Evolutionary conservation across 2,113 vertebrate species (phyloP), one percentile per base, ranked within the genome.

Genomic region (Chaetorhynchus papuensis): DNA sequence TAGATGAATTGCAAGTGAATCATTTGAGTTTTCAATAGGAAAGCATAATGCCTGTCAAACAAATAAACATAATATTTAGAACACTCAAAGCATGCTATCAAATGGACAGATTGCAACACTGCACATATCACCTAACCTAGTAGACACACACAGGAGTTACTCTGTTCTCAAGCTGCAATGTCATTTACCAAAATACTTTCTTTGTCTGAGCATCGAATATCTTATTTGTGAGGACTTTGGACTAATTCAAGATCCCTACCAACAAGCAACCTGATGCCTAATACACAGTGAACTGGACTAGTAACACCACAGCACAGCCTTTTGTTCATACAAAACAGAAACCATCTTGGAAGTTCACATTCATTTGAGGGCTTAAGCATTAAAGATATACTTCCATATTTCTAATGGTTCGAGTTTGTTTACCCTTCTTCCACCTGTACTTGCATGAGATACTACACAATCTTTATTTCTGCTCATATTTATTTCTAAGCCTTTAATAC

Each of bases 61-160:
- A 94, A 93, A 94, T 26, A 92, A 81, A 81, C 66, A 80, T 72
- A 80, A 56, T 80, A 93, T 96, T 94, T 90, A 83, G 75, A 81
- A 65, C 66, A 83, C 47, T 63, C 53, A 26, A 90, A 85, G 75
- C 75, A 66, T 21, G 78, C 63, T 95, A 83, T 93, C 93, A 83
- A 81, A 95, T n/a, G 52, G 75, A 52, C 71, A 90, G 63, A 84
- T 24, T 81, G 68, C 65, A 80, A 74, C 39, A 49, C 35, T 56
- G 63, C 27, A 63, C 19, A 7, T 71, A 82, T 87, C 89, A 92
- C 71, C 39, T 83, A 82, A 90, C 35, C 35, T 65, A 88, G 61
- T 35, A 74, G 60, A 76, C 70, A 65, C 66, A 82, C 69, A 89
- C n/a, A 90, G 78, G 42, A 84, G 42, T 72, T 83, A 63, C n/a